Evolutionary conservation across 1,140 invertebrate genomes (phyloP).

Genomic region (Oedothorax gibbosus): DNA sequence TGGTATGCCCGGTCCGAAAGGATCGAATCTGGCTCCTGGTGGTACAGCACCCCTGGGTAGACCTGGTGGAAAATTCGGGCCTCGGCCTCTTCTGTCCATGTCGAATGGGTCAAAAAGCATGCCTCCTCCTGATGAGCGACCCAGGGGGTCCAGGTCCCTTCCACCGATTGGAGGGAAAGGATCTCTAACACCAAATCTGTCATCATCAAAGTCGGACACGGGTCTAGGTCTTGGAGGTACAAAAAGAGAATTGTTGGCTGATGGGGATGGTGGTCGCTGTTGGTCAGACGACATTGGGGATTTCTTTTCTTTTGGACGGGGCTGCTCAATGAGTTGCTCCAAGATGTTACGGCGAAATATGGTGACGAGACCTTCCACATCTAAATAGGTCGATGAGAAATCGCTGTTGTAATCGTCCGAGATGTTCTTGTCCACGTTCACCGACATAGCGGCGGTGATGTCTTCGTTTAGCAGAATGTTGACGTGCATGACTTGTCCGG

Average conservation of each 20-base stretch:
- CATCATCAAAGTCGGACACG: not conserved
- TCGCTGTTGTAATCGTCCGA: conserved; percentile 1
- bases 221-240: not conserved
- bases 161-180: conserved; percentile 11
- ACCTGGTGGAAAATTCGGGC: not conserved
- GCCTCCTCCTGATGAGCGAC: conserved; percentile 2
- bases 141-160: conserved; percentile 22
- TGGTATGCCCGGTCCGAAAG: conserved; percentile 24
- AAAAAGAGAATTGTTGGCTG: not conserved
- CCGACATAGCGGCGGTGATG: not conserved
- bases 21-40: conserved; percentile 56
- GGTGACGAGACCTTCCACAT: conserved; percentile 5
- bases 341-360: conserved; percentile 9
- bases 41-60: conserved; percentile 44
- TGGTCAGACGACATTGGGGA: not conserved
- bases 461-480: conserved; percentile 32
- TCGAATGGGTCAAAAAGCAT: not conserved
- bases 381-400: conserved; percentile 11
- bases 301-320: not conserved
- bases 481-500: conserved; percentile 24
- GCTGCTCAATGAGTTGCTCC: not conserved
- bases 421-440: not conserved
- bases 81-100: not conserved
- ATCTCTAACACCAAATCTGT: not conserved
- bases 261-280: not conserved